Percentiles rank a stretch among this genome's conserved stretches.
phyloP scores from a whole-genome alignment of 2,888 invertebrate genomes.

The Callimorpha dominula region DNA sequence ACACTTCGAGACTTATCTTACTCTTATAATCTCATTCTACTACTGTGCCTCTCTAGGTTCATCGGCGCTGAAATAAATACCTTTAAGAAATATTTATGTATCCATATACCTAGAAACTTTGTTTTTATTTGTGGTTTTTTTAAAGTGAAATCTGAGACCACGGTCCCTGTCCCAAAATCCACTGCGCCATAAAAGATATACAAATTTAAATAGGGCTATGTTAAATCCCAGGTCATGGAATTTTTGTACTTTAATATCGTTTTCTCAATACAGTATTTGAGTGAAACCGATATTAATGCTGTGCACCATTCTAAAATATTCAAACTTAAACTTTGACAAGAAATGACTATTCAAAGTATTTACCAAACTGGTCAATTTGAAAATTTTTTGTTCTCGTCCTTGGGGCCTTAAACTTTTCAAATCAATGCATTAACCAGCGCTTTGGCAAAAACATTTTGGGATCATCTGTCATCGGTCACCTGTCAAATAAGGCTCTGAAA shows the following conservation, averaged over 20 bases:
- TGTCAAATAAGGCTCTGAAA: constrained; percentile 64
- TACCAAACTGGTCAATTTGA: constrained; percentile 34
- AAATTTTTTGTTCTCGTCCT: constrained; percentile 27
- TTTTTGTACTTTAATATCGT: neutral
- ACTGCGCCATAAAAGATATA: neutral
- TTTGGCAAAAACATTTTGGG: constrained; percentile 50
- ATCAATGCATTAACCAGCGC: constrained; percentile 42
- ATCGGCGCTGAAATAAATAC: no score
- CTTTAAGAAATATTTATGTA: no score
- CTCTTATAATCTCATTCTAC: no score
- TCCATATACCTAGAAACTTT: no score
- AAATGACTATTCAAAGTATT: constrained; percentile 2
- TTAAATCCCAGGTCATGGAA: neutral
- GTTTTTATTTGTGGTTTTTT: no score
- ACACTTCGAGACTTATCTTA: no score
- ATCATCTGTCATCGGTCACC: constrained; percentile 72
- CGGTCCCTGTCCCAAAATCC: no score
- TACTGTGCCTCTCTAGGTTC: no score
- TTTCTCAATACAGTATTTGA: neutral
- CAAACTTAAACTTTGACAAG: neutral
- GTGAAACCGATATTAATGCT: neutral
- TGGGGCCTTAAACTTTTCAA: constrained; percentile 32
- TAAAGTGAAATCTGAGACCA: no score
- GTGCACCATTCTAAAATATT: neutral
- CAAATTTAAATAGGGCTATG: neutral